phyloP scores from a whole-genome alignment of 2,888 invertebrate genomes.

The Chromoteleia sp. region DNA sequence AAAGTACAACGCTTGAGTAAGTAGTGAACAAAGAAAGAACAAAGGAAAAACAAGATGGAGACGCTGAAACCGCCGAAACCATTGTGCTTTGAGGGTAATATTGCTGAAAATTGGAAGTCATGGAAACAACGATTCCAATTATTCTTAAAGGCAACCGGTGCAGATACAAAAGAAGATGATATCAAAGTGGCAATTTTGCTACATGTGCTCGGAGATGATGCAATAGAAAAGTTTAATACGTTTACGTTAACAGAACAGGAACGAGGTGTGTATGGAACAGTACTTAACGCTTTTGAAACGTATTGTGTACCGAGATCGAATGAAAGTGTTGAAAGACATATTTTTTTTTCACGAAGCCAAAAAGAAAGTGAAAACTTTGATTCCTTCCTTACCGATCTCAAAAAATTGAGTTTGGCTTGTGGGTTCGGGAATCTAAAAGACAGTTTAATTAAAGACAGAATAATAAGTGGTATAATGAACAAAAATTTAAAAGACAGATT shows the following conservation, averaged over 20 bases:
- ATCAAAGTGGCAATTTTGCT: constrained; percentile 73
- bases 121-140: background rate
- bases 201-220: constrained; percentile 71
- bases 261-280: background rate
- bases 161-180: constrained; percentile 61
- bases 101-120: background rate
- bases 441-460: constrained; percentile 71
- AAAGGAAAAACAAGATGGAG: too few relatives aligned
- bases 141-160: constrained; percentile 23
- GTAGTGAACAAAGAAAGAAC: too few relatives aligned
- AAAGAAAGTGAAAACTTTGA: constrained; percentile 67
- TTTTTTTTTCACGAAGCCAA: constrained; percentile 70
- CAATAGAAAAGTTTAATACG: constrained; percentile 72
- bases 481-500: too few relatives aligned
- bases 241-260: constrained; percentile 65
- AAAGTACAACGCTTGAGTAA: too few relatives aligned
- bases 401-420: constrained; percentile 69
- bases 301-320: constrained; percentile 60
- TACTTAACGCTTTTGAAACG: constrained; percentile 62
- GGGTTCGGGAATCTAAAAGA: constrained; percentile 69
- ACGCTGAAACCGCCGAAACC: background rate
- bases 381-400: constrained; percentile 69
- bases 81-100: background rate
- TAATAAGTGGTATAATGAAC: constrained; percentile 30
- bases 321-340: constrained; percentile 59